Base-by-base conservation (phyloP, 2,888 invertebrate species). In the Eremobia ochroleuca region DNA sequence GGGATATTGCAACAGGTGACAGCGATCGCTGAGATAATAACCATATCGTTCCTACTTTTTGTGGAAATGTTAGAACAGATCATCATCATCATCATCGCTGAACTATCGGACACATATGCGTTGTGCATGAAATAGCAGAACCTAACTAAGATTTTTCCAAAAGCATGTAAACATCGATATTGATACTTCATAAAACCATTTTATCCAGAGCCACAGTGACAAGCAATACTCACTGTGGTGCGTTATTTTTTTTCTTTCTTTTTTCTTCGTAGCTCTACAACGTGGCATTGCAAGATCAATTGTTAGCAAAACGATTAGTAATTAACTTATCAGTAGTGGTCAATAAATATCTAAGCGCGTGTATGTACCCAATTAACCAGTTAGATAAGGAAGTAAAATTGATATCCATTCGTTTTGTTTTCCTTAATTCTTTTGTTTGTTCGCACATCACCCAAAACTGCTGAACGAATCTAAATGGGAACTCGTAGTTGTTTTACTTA, bases 1-100 rank as follows among this genome's bases (percentile, higher is more conserved):
- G 92, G 92, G 94, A 90, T 90, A 91, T 90, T 89, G 91, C 90
- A 93, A 94, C 94, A 94, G 93, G 94, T 94, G 94, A 94, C 94
- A 93, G 91, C 86, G 88, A 83, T 84, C 77, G 61, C 75, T 81
- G 83, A 86, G 82, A 86, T 85, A 77, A 81, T 82, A 77, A 49
- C 70, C 78, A 74, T 61, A 73, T 84, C 79, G 62, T 55, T 66
- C 80, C 55, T 34, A 72, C n/a, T 58, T 76, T 85, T 77, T 71
- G 46, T 71, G 62, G 21, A 21, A 64, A 75, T 59, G 64, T 69
- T 70, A 64, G 71, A 77, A 73, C 52, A 43, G 58, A 72, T 52
- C 25, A 81, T 59, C 62, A 40, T 74, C 31, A 13, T 67, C 37
- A 25, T 64, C 28, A 28, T 49, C 28, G 52, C 18, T 40, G 13